Evolutionary conservation across 2,888 invertebrate species (phyloP), one percentile per base, ranked within the genome.

Genomic region (Phania funesta): DNA sequence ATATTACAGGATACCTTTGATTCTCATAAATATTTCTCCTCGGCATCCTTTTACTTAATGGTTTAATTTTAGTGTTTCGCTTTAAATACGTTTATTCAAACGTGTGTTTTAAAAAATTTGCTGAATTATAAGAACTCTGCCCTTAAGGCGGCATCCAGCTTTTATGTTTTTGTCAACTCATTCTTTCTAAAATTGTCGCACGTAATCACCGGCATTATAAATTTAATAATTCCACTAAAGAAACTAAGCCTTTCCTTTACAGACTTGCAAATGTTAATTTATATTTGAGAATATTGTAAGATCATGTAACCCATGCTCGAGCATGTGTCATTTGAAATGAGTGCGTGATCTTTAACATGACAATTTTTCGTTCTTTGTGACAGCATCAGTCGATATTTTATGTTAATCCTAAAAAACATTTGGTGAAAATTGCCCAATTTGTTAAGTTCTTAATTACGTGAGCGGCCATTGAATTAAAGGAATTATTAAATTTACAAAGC

Each of bases 351-450:
- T 56, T 38, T 22, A 13, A 64, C 11, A n/a, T 80, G 80, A 80
- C 70, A 75, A 50, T 80, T 65, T 70, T 11, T 60, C 1, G 11
- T 20, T 35, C 11, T 7, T 29, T 5, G 16, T 54, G 44, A 68
- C 60, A 78, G 8, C 20, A 48, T 68, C 80, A 86, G 87, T 87
- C 86, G 85, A 87, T 87, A 84, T 85, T 84, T 84, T 86, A 87
- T 88, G 85, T 85, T 85, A 88, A 86, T 86, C 84, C 83, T 80
- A 80, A 85, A 74, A 84, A 41, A 13, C 20, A 5, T 56, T 70
- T 26, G 18, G 84, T 1, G 6, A 85, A 86, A 87, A 87, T 87
- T 87, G 85, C 85, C 86, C 86, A 87, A 87, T 88, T 86, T 85
- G 82, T 58, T 2, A 9, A 8, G 62, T 18, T 41, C 11, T 16